Percentiles rank a stretch among this genome's conserved stretches.
Evolutionary conservation across 2,113 vertebrate species (phyloP).

Genomic region (Nycticorax nycticorax): DNA sequence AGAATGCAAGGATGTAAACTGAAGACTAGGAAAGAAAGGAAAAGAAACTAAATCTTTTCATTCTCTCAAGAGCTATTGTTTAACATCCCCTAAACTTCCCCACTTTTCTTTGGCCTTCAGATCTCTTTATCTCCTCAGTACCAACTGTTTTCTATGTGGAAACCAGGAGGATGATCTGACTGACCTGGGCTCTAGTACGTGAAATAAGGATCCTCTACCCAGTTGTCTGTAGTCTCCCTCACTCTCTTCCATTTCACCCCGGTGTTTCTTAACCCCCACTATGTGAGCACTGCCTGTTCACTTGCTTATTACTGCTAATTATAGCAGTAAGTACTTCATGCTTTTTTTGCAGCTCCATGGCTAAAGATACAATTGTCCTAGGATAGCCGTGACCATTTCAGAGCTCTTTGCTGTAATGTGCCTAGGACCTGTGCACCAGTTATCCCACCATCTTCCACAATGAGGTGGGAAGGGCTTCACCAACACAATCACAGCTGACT

Average conservation of each 20-base stretch:
- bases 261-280: neutral
- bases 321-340: neutral
- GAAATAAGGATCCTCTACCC: neutral
- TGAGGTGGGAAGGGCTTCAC: neutral
- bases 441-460: neutral
- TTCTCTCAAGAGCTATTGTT: neutral
- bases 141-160: neutral
- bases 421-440: neutral
- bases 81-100: neutral
- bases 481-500: neutral
- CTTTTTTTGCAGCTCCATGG: neutral
- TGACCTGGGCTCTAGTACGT: neutral
- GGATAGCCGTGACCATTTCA: neutral
- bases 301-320: neutral
- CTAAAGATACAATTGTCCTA: neutral
- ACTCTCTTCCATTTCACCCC: neutral
- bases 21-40: neutral
- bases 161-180: neutral
- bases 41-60: neutral
- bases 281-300: neutral
- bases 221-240: neutral
- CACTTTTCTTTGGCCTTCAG: neutral
- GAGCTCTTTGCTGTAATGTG: neutral
- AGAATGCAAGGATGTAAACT: neutral
- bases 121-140: neutral